Conservation (phyloP, 2,797 vertebrate genomes). For the Hypotaenidia philippensis region DNA sequence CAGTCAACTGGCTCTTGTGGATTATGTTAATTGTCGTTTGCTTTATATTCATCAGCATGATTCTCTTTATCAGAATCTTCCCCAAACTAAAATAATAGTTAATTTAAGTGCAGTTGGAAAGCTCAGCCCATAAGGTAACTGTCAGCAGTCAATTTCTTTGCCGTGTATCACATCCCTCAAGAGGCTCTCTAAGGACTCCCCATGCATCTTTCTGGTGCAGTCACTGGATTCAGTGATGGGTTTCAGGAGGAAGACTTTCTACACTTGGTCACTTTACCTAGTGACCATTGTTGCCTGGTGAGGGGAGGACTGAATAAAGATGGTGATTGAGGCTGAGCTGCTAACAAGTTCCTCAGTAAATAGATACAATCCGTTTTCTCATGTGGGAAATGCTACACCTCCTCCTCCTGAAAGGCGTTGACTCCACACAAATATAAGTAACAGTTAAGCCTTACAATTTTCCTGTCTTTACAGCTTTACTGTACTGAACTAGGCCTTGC, state of each 20-base stretch:
- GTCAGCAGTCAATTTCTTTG: not conserved
- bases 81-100: slow-evolving; percentile 93
- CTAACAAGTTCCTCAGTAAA: not conserved
- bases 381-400: not conserved
- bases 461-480: slow-evolving; percentile 13
- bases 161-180: not conserved
- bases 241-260: not conserved
- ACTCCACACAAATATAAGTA: not conserved
- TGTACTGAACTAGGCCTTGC: not conserved
- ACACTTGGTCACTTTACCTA: not conserved
- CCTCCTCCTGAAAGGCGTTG: not conserved
- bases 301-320: not conserved
- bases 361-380: not conserved
- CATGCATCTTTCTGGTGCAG: not conserved
- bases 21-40: slow-evolving; percentile 95
- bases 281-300: not conserved
- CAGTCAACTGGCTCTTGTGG: slow-evolving; percentile 98
- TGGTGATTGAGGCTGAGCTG: not conserved
- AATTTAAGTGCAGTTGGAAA: not conserved
- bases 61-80: slow-evolving; percentile 96
- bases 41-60: slow-evolving; percentile 97
- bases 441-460: not conserved
- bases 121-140: not conserved
- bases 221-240: not conserved
- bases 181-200: not conserved